Evolutionary conservation across 1,140 invertebrate genomes (phyloP).

Genomic region (Notospermus geniculatus): DNA sequence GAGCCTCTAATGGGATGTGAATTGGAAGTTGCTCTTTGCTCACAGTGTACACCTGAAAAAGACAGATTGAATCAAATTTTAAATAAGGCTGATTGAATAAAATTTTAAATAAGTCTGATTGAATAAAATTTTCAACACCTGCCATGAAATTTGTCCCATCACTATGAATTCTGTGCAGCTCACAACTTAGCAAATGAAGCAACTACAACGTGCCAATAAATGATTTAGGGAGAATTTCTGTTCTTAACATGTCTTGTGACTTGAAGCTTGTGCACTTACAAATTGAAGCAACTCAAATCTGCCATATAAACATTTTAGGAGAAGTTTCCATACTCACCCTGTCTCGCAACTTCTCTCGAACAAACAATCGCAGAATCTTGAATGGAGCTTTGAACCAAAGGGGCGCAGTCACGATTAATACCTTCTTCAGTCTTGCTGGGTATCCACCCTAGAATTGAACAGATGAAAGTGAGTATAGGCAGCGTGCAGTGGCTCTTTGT

Average conservation of each 20-base stretch:
- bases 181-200: no score
- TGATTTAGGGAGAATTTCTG: no score
- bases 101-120: conserved; percentile 2
- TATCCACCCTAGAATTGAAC: conserved; percentile 77
- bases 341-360: conserved; percentile 92
- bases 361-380: conserved; percentile 91
- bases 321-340: conserved; percentile 58
- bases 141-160: no score
- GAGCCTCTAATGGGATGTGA: conserved; percentile 68
- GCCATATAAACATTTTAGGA: no score
- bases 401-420: conserved; percentile 94
- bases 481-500: no score
- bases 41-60: conserved; percentile 79
- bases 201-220: no score
- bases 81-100: not conserved
- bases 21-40: conserved; percentile 70
- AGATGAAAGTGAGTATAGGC: not conserved
- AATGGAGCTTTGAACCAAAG: conserved; percentile 98
- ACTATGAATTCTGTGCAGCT: no score
- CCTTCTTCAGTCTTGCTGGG: conserved; percentile 95
- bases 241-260: no score
- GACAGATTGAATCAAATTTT: not conserved
- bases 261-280: no score
- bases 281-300: no score
- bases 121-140: no score